Evolutionary conservation across 2,113 vertebrate genomes (phyloP).

Genomic region (Channa argus): DNA sequence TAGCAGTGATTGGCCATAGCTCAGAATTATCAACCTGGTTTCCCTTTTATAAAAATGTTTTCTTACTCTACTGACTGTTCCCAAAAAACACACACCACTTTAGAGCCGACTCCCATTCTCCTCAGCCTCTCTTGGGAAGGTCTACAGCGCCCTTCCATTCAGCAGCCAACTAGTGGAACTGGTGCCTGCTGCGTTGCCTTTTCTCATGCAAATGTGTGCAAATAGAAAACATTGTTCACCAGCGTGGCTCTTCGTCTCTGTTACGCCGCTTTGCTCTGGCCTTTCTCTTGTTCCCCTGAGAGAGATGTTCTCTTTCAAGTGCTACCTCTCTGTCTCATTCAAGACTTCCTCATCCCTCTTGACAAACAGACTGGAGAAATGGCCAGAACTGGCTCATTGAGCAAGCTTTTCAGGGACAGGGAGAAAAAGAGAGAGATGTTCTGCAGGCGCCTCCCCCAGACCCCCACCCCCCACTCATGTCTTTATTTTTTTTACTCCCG

Average conservation of each 20-base stretch:
- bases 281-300: conserved; percentile 59
- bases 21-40: conserved; percentile 18
- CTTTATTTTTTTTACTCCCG: conserved; percentile 1
- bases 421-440: conserved; percentile 39
- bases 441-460: conserved; percentile 48
- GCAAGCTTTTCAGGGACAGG: conserved; percentile 46
- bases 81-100: conserved; percentile 36
- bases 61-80: conserved; percentile 55
- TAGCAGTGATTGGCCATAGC: conserved; percentile 28
- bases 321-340: conserved; percentile 67
- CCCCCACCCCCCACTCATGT: conserved; percentile 21
- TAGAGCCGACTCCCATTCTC: conserved; percentile 32
- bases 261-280: conserved; percentile 51
- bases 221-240: conserved; percentile 73
- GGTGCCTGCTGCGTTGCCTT: conserved; percentile 51
- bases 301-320: conserved; percentile 75
- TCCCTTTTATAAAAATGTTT: conserved; percentile 49
- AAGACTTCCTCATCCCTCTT: conserved; percentile 72
- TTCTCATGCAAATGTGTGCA: conserved; percentile 80
- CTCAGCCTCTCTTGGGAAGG: conserved; percentile 35
- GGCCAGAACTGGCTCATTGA: conserved; percentile 57
- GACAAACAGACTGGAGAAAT: conserved; percentile 54
- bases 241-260: conserved; percentile 51
- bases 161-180: conserved; percentile 55
- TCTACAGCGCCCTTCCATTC: conserved; percentile 56